These are phyloP conservation scores for Gibbula magus DNA, from an alignment of 2,888 invertebrate genomes.

Conservation along the genomic window DNA sequence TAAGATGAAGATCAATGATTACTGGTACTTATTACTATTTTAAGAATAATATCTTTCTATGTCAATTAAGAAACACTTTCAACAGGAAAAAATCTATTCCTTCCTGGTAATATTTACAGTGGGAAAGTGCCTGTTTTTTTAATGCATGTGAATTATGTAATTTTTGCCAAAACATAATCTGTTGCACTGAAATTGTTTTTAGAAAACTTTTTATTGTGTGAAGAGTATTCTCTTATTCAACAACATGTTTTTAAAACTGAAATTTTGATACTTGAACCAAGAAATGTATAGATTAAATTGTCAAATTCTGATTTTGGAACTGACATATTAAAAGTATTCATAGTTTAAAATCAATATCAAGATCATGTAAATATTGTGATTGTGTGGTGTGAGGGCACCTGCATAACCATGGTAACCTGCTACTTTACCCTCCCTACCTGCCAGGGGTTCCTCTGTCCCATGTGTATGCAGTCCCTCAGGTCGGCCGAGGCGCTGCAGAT, in stretches of 20 bases:
- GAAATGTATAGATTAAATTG: not conserved
- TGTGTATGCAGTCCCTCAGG: conserved; percentile 75
- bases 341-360: not conserved
- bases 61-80: no score
- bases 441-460: conserved; percentile 77
- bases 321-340: not conserved
- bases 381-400: no score
- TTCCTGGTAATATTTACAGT: no score
- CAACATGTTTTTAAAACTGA: not conserved
- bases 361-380: not conserved
- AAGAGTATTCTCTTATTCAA: not conserved
- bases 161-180: not conserved
- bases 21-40: no score
- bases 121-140: not conserved
- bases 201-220: not conserved
- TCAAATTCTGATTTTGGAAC: not conserved
- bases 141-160: not conserved
- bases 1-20: no score
- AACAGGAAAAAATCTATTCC: no score
- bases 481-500: conserved; percentile 76
- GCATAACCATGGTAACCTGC: no score
- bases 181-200: not conserved
- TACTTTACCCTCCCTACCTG: not conserved
- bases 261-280: not conserved
- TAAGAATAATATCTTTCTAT: no score